Conservation (phyloP, 1,140 invertebrate species). For the Lepidurus packardi region DNA sequence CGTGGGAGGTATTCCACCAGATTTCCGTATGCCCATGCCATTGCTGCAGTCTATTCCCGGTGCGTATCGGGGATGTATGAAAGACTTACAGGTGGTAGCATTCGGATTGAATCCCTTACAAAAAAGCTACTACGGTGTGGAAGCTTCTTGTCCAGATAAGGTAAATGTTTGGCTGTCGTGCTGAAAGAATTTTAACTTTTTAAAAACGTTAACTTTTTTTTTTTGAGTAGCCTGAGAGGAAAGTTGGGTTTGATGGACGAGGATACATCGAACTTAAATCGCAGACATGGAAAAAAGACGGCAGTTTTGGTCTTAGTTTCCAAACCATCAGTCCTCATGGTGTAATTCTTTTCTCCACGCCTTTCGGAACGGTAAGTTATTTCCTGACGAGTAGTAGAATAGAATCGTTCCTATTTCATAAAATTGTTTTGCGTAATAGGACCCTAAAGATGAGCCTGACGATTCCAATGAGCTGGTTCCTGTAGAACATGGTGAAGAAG, state of each 20-base stretch:
- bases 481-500: neutral
- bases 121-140: constrained; percentile 65
- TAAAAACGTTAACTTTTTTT: neutral
- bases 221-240: constrained; percentile 51
- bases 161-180: constrained; percentile 47
- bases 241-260: constrained; percentile 67
- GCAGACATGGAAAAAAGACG: constrained; percentile 56
- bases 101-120: constrained; percentile 59
- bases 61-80: constrained; percentile 74
- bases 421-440: neutral
- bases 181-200: neutral
- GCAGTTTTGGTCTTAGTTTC: constrained; percentile 68
- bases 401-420: neutral
- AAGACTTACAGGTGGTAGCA: constrained; percentile 66
- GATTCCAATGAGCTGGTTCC: neutral
- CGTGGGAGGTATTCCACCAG: constrained; percentile 73
- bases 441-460: neutral
- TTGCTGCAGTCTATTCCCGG: constrained; percentile 45
- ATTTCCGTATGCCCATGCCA: constrained; percentile 46
- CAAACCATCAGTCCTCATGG: constrained; percentile 62
- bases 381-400: constrained; percentile 23
- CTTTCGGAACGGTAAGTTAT: constrained; percentile 38
- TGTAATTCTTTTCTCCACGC: constrained; percentile 64
- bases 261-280: constrained; percentile 70
- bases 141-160: constrained; percentile 63